phyloP scores from a whole-genome alignment of 2,888 invertebrate genomes.

The Beris chalybata region DNA sequence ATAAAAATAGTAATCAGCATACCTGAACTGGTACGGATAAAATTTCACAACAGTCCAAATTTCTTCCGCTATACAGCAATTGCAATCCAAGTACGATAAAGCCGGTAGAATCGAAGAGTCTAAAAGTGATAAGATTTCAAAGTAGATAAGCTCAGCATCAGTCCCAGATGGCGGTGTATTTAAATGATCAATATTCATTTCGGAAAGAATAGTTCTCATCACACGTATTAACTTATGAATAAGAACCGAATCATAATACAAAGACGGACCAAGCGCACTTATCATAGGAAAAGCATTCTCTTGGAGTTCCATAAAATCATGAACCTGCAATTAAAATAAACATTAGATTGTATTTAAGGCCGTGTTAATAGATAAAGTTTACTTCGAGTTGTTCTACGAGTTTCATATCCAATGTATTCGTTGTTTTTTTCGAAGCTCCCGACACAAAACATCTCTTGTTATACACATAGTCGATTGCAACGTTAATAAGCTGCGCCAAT shows the following conservation, averaged over 20 bases:
- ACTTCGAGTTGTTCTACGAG: slow-evolving; percentile 48
- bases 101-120: slow-evolving; percentile 90
- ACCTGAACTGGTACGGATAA: slow-evolving; percentile 78
- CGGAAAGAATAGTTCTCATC: slow-evolving; percentile 53
- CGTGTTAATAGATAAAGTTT: neutral
- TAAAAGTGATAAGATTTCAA: slow-evolving; percentile 80
- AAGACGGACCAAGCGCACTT: slow-evolving; percentile 80
- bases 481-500: slow-evolving; percentile 78
- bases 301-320: slow-evolving; percentile 71
- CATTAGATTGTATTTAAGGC: neutral
- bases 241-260: slow-evolving; percentile 84
- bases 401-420: slow-evolving; percentile 40
- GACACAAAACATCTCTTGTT: slow-evolving; percentile 72
- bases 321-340: slow-evolving; percentile 55
- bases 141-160: slow-evolving; percentile 66
- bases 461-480: slow-evolving; percentile 85
- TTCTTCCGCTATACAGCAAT: slow-evolving; percentile 95
- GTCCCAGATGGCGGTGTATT: slow-evolving; percentile 50
- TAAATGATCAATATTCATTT: slow-evolving; percentile 54
- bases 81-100: slow-evolving; percentile 87
- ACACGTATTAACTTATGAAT: slow-evolving; percentile 81
- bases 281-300: slow-evolving; percentile 83
- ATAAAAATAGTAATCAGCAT: slow-evolving; percentile 49
- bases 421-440: slow-evolving; percentile 64
- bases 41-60: slow-evolving; percentile 87